These are phyloP conservation scores for Strigamia maritima DNA, from an alignment of 2,888 invertebrate genomes.

Conservation along the genomic window DNA sequence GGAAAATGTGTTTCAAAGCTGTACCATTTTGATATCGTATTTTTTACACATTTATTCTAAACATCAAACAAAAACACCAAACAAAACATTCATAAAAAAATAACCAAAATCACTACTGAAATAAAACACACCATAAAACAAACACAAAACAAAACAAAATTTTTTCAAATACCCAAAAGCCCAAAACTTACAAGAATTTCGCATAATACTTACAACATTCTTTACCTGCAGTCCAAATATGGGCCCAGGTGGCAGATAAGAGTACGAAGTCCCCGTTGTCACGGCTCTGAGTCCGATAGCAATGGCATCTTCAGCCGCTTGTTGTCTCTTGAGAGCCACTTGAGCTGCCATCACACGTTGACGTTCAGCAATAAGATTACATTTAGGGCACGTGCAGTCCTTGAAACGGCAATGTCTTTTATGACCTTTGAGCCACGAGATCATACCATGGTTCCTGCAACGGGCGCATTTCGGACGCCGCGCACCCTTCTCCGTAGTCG, in stretches of 20 bases:
- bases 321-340: slow-evolving; percentile 69
- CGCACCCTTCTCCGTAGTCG: slow-evolving; percentile 74
- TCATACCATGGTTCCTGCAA: slow-evolving; percentile 96
- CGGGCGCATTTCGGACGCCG: slow-evolving; percentile 96
- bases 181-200: no score
- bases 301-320: slow-evolving; percentile 72
- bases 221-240: slow-evolving; percentile 1
- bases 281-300: slow-evolving; percentile 52
- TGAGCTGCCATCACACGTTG: slow-evolving; percentile 66
- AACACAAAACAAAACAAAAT: no score
- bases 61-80: no score
- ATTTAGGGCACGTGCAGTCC: slow-evolving; percentile 97
- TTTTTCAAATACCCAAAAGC: no score
- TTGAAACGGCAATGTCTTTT: slow-evolving; percentile 96
- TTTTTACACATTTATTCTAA: no score
- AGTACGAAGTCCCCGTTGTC: background rate
- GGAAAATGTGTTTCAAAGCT: no score
- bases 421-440: slow-evolving; percentile 90
- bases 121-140: no score
- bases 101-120: no score
- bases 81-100: no score
- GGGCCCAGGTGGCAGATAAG: background rate
- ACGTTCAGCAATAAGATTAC: slow-evolving; percentile 77
- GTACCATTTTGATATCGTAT: no score
- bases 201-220: background rate